Evolutionary conservation across 2,888 invertebrate species (phyloP).

Genomic region (Alentia gelatinosa): DNA sequence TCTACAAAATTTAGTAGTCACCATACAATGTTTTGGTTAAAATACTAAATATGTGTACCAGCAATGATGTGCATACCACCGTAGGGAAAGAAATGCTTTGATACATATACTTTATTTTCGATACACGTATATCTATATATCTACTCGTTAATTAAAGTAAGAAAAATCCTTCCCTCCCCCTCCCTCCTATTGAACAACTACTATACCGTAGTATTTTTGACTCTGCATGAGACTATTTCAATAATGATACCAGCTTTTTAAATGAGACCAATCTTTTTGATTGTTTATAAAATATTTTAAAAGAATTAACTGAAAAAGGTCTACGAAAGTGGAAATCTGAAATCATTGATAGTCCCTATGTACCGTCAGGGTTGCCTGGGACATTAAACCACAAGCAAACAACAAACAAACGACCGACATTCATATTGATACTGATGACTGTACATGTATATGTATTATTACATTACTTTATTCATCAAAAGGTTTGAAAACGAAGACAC

Average conservation of each 20-base stretch:
- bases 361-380: neutral
- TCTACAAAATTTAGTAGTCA: neutral
- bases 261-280: too few species aligned
- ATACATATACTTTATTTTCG: too few species aligned
- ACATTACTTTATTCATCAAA: neutral
- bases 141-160: neutral
- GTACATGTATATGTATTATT: neutral
- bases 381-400: neutral
- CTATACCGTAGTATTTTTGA: neutral
- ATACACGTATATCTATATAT: neutral
- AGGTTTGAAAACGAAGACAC: neutral
- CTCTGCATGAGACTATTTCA: too few species aligned
- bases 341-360: neutral
- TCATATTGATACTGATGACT: neutral
- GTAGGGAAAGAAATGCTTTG: too few species aligned
- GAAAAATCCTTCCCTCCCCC: too few species aligned
- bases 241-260: too few species aligned
- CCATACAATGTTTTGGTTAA: neutral
- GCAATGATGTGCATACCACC: too few species aligned
- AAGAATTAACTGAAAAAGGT: neutral
- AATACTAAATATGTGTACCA: too few species aligned
- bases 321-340: neutral
- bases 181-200: too few species aligned
- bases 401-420: neutral
- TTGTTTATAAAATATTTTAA: too few species aligned